Base-by-base conservation (phyloP, 2,888 invertebrate species). In the Hydroisotoma schaefferi region DNA sequence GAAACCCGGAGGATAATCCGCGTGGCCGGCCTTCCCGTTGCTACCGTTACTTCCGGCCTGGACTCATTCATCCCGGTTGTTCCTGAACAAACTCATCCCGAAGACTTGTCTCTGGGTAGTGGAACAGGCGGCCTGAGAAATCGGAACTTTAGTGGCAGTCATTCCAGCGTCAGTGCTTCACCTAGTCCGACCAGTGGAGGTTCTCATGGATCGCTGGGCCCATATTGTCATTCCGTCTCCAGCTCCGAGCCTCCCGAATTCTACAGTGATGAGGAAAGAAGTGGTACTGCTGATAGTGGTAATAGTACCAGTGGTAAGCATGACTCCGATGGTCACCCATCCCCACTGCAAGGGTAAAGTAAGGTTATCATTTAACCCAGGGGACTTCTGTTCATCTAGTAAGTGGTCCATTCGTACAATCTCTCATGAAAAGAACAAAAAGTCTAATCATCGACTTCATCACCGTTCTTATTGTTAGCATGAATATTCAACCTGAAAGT, bases 61-160 rank as follows among this genome's bases (percentile, higher is more conserved):
- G 55, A 58, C n/a, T 28, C 28, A 1, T 55, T 38, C 55, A 52
- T 60, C 18, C 54, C 59, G 20, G 55, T 73, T 6, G 75, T 84
- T 49, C 90, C 91, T 20, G 90, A 88, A 76, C 93, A 93, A 80
- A 92, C 92, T 2, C 92, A 92, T 77, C 93, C 93, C 6, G 92
- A 93, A 76, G 93, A 93, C 76, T 81, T 93, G 67, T 90, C 90
- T 57, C 85, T 91, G 55, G 52, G 53, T 40, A 57, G 55, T 2
- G 40, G 28, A 20, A 28, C 29, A 5, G 37, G 26, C 12, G 58
- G 55, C 12, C 47, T 65, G 8, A 57, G 67, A 40, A 54, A 49
- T 51, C 57, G 66, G 20, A 48, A 69, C 33, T 72, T 63, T 47
- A 69, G 66, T 27, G 69, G 71, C 15, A 70, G 70, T 58, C 69